Evolutionary conservation across 2,113 vertebrate genomes (phyloP).

Genomic region (Fulica atra): DNA sequence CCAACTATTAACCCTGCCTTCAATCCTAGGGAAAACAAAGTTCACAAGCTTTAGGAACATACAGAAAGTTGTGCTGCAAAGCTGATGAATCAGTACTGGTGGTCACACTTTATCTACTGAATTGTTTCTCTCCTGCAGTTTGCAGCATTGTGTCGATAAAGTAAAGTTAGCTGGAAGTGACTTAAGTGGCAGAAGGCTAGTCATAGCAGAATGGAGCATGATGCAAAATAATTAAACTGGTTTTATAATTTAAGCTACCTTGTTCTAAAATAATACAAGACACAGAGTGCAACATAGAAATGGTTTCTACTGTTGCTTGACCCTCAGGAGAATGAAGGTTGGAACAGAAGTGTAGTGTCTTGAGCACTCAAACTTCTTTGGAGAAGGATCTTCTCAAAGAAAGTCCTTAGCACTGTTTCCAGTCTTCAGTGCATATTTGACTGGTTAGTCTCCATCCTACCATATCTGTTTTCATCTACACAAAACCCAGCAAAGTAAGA

Average conservation of each 20-base stretch:
- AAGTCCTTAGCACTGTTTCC: not conserved
- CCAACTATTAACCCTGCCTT: not conserved
- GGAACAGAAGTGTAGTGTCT: not conserved
- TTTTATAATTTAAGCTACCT: not conserved
- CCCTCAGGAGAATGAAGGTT: not conserved
- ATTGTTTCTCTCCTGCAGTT: not conserved
- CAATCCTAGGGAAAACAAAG: not conserved
- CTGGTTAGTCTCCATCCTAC: not conserved
- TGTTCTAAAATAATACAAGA: not conserved
- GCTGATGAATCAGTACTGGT: not conserved
- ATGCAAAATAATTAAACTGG: not conserved
- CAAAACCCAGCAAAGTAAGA: not conserved
- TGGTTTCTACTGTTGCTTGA: not conserved
- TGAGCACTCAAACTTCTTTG: not conserved
- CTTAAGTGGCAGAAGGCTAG: not conserved
- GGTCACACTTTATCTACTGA: not conserved
- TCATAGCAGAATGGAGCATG: not conserved
- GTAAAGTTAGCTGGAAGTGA: not conserved
- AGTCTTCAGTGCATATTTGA: not conserved
- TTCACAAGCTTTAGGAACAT: not conserved
- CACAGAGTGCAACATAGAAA: not conserved
- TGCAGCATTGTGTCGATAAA: not conserved
- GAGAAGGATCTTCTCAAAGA: not conserved
- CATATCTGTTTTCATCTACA: not conserved
- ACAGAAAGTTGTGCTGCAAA: not conserved